Percentiles rank a stretch among this genome's conserved stretches.
Conservation (phyloP, 2,888 invertebrate genomes). For the Mythimna vitellina region DNA sequence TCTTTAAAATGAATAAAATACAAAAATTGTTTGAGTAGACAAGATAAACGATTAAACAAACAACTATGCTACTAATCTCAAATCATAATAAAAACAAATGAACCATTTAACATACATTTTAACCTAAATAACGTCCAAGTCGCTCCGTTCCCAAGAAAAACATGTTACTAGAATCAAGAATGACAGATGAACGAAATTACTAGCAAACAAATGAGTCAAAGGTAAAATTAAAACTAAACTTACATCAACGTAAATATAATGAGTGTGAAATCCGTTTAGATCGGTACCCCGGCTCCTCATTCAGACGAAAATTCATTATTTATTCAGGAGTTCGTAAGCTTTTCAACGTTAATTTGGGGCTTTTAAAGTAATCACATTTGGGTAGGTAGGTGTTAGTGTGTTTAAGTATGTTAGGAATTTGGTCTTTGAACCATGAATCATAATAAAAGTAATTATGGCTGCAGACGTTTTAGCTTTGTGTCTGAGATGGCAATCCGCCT, state of each 20-base stretch:
- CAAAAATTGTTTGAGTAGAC: not conserved
- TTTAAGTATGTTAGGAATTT: not conserved
- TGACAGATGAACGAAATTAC: conserved; percentile 31
- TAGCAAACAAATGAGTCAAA: conserved; percentile 31
- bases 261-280: conserved; percentile 43
- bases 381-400: conserved; percentile 17
- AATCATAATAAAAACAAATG: conserved; percentile 7
- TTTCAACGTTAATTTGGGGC: conserved; percentile 34
- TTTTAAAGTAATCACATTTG: conserved; percentile 38
- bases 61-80: not conserved
- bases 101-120: conserved; percentile 4
- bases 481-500: not conserved
- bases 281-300: conserved; percentile 18
- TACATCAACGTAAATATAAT: conserved; percentile 31
- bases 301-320: conserved; percentile 30
- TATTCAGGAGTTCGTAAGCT: conserved; percentile 41
- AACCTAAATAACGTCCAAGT: conserved; percentile 6
- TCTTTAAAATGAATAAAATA: too few species aligned
- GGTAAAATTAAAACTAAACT: conserved; percentile 40
- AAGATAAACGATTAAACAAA: not conserved
- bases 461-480: not conserved
- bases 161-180: conserved; percentile 12
- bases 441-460: not conserved
- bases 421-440: not conserved
- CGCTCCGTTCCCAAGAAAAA: conserved; percentile 13